A percentile compares a stretch with the other conserved stretches of the same genome.
phyloP scores from a whole-genome alignment of 2,888 invertebrate genomes.

The Cremastinae sp. region DNA sequence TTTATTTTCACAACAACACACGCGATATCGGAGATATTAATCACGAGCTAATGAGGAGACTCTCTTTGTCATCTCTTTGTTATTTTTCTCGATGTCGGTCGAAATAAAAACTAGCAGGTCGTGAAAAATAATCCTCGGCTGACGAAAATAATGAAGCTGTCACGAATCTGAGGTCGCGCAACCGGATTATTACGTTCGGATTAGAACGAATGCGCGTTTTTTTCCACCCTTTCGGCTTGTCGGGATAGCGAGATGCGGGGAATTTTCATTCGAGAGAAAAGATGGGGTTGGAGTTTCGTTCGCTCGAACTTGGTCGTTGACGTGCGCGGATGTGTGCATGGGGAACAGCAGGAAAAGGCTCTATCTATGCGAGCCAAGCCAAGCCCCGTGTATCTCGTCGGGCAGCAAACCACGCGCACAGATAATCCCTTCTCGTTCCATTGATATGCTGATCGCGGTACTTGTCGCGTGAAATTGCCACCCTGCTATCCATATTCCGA shows the following conservation, averaged over 20 bases:
- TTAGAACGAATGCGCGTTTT: conserved; percentile 4
- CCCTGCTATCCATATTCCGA: conserved; percentile 74
- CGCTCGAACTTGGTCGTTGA: no score
- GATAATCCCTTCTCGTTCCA: conserved; percentile 77
- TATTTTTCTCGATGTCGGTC: not conserved
- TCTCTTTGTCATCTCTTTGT: conserved; percentile 28
- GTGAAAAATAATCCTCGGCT: conserved; percentile 8
- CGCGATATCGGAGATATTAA: conserved; percentile 25
- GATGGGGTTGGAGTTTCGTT: no score
- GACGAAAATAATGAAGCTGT: conserved; percentile 57
- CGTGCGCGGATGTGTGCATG: conserved; percentile 26
- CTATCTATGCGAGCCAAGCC: conserved; percentile 79
- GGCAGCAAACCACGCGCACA: conserved; percentile 71
- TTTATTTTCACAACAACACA: conserved; percentile 31
- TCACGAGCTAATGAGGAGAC: conserved; percentile 39
- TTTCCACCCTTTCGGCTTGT: no score
- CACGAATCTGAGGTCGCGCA: conserved; percentile 42
- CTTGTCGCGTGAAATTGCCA: conserved; percentile 81
- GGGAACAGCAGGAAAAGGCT: conserved; percentile 66
- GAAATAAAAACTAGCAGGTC: conserved; percentile 27
- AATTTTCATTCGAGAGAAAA: no score
- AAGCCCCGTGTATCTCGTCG: conserved; percentile 73
- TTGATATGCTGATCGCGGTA: conserved; percentile 80
- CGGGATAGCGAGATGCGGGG: no score
- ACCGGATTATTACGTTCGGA: conserved; percentile 50